Base-by-base conservation (phyloP, 2,113 vertebrate species). In the Cyanoramphus novaezelandiae region DNA sequence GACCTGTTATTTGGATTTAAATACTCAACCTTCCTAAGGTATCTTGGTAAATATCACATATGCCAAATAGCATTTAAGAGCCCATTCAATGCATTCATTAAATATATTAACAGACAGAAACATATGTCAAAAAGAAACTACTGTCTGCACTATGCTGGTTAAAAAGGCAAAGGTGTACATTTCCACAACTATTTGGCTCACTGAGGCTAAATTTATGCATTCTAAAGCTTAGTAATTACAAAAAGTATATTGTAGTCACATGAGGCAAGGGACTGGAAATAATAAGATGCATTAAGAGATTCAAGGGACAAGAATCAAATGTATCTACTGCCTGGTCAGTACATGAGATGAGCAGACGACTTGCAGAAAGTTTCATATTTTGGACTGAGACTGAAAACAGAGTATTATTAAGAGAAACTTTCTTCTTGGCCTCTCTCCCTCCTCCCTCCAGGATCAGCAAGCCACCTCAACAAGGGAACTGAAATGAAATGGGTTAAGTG, bases 181-280 rank as follows among this genome's bases (percentile, higher is more conserved):
- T 55, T 65, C 12, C 39, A 12, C 33, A 69, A 46, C 16, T 31
- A 9, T 64, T 60, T n/a, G 31, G 16, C 25, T 74, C 35, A 62
- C 21, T n/a, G 19, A 78, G 33, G 25, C 10, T 50, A 41, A 41
- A 55, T n/a, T 23, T 21, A 16, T 8, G 1, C 20, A 37, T 9
- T 13, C 13, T 69, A 53, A 82, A 60, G 9, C n/a, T 69, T 39
- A 11, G 24, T 59, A 68, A 57, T 57, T 57, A 59, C 55, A n/a
- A 59, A 59, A 59, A n/a, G 33, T 33, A 59, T 57, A 16, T 7
- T n/a, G 31, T 5, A 43, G 13, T 25, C 17, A 44, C 19, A 31
- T 25, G 2, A 7, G 52, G 41, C 2, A 4, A 18, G 4, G 8
- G 6, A 5, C 1, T 7, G 2, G 47, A 31, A 77, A 24, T n/a